Evolutionary conservation across 92 coral and sea anemone genomes (phyloP).

Genomic region (Blastomussa wellsi): DNA sequence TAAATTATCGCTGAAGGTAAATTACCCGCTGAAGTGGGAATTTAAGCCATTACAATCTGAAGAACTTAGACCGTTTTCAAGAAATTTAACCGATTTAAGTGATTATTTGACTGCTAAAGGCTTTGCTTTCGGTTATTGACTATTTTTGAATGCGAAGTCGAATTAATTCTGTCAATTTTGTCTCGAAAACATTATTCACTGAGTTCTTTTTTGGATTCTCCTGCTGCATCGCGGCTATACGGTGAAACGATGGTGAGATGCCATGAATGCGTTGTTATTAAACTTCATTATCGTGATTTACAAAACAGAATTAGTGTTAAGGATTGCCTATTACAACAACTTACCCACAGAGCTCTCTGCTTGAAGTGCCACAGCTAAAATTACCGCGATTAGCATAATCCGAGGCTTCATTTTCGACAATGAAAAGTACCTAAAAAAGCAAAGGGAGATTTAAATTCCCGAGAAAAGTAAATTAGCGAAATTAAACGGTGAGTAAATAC

Average conservation of each 20-base stretch:
- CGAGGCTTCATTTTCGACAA: conserved; percentile 25
- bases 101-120: background rate
- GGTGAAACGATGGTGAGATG: background rate
- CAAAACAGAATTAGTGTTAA: conserved; percentile 10
- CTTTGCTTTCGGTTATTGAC: background rate
- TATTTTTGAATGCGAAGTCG: background rate
- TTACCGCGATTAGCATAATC: background rate
- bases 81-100: background rate
- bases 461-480: background rate
- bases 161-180: background rate
- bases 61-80: background rate
- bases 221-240: background rate
- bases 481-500: background rate
- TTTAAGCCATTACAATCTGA: background rate
- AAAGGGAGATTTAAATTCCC: background rate
- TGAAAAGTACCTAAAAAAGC: background rate
- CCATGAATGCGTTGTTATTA: conserved; percentile 22
- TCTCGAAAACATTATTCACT: background rate
- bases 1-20: background rate
- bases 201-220: background rate
- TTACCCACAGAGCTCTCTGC: conserved; percentile 33
- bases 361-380: conserved; percentile 20
- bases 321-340: background rate
- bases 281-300: conserved; percentile 13
- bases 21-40: background rate